Evolutionary conservation across 2,113 vertebrate genomes (phyloP), one percentile per base, ranked within the genome.

Genomic region (Typhlomys cinereus): DNA sequence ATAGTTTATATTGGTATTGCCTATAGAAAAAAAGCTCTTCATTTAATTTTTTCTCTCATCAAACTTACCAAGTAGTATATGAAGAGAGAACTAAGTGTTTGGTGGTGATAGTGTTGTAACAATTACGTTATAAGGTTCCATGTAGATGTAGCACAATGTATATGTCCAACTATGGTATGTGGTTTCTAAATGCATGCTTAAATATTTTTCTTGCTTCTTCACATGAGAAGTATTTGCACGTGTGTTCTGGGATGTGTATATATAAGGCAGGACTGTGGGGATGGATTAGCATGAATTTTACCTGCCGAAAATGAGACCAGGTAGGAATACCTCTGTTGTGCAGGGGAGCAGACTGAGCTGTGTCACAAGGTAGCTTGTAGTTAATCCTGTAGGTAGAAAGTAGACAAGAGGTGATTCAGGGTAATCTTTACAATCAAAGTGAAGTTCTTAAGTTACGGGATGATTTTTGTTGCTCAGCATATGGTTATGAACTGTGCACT

Each of bases 391-490:
- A 25, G 13, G 36, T 75, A 61, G 34, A 66, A 54, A 50, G 18
- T 25, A 41, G 34, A 69, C 31, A 50, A 50, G 36, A 71, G 50
- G 41, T 41, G 31, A 73, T 66, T 54, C 10, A 70, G 29, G n/a
- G 48, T 34, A 25, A 71, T 50, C 48, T 71, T 31, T 71, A 57
- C 69, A 83, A 52, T 61, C 21, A 25, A 82, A 82, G 48, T 76
- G 7, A 1, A 64, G 9, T 71, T 86, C 36, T 80, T 71, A 75
- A 41, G 57, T 44, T 18, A 1, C 36, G 29, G 3, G 48, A 13
- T 94, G 36, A 29, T 88, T 90, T 88, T 57, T 50, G n/a, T 91
- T 93, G 54, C 86, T 86, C 91, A 87, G 79, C 48, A 41, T 83
- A 50, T 74, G 92, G 54, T 71, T 93, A 61, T 89, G 89, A 86